Percentiles rank a stretch among this genome's conserved stretches.
Conservation (phyloP, 2,888 invertebrate species). For the Epistrophe eligans region DNA sequence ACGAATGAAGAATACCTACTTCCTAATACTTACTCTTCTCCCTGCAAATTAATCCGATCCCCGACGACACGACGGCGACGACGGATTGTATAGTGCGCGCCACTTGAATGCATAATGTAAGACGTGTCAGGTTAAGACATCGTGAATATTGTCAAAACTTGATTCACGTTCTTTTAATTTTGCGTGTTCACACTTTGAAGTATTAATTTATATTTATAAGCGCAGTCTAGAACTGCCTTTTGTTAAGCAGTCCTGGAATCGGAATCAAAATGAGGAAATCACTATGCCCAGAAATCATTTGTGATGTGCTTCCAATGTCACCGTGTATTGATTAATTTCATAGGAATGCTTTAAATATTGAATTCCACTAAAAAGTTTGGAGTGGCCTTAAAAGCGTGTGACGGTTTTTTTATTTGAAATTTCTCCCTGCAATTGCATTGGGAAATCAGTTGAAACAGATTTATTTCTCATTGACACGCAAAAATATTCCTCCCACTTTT, state of each 20-base stretch:
- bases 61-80: background rate
- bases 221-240: background rate
- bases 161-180: conserved; percentile 24
- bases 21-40: conserved; percentile 49
- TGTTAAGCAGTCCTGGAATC: background rate
- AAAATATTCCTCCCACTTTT: background rate
- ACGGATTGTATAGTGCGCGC: conserved; percentile 5
- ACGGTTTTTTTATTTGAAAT: background rate
- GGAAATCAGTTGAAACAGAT: background rate
- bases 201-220: background rate
- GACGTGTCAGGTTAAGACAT: conserved; percentile 35
- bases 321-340: background rate
- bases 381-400: background rate
- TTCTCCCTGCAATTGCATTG: background rate
- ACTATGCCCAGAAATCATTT: conserved; percentile 3
- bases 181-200: conserved; percentile 13
- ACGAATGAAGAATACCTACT: conserved; percentile 38
- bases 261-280: conserved; percentile 2
- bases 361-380: background rate
- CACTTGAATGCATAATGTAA: conserved; percentile 57
- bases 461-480: background rate
- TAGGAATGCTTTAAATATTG: background rate
- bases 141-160: conserved; percentile 22
- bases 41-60: conserved; percentile 34
- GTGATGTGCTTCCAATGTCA: conserved; percentile 8